These are phyloP conservation scores for Elaphurus davidianus DNA, from an alignment of 2,113 vertebrate species.

Conservation along the genomic window DNA sequence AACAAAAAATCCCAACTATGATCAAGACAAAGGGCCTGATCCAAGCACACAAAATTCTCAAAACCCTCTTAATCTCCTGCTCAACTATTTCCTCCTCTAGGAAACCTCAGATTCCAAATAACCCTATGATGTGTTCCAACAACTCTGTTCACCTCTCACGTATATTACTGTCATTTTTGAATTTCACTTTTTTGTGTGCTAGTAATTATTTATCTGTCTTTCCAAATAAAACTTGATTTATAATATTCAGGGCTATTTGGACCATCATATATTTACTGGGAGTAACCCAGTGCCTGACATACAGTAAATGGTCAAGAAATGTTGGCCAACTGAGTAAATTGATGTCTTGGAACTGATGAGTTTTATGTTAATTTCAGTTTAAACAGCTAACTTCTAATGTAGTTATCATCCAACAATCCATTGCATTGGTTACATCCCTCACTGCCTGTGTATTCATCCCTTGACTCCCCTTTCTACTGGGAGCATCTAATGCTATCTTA, in stretches of 20 bases:
- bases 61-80: background rate
- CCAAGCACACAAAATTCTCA: background rate
- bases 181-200: background rate
- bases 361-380: background rate
- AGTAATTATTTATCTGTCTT: background rate
- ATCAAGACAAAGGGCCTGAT: background rate
- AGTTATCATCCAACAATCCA: background rate
- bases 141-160: background rate
- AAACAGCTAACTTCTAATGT: background rate
- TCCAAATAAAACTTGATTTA: background rate
- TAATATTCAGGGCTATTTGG: background rate
- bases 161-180: background rate
- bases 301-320: background rate
- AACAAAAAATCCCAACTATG: background rate
- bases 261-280: background rate
- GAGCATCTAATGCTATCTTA: background rate
- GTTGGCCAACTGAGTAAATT: background rate
- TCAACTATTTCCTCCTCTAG: background rate
- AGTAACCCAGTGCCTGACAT: background rate
- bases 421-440: background rate
- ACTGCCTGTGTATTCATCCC: background rate
- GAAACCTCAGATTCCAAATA: background rate
- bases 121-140: background rate
- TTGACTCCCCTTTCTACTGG: background rate
- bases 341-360: background rate